Percentiles rank a stretch among this genome's conserved stretches.
phyloP scores from a whole-genome alignment of 2,797 vertebrate genomes.

The Adelosebastes latens region DNA sequence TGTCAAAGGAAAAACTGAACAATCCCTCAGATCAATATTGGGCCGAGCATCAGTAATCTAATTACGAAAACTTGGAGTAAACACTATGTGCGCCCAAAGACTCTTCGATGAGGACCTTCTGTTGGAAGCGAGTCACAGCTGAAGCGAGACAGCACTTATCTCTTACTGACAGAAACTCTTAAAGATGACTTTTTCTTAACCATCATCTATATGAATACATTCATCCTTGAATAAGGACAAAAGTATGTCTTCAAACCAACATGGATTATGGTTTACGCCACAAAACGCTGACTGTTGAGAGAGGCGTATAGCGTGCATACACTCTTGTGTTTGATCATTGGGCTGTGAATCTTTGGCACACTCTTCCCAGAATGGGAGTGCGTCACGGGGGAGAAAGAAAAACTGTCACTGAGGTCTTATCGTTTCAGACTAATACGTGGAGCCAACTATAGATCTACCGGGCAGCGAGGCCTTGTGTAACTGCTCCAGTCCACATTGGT shows the following conservation, averaged over 20 bases:
- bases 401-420: constrained; percentile 32
- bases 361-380: constrained; percentile 63
- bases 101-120: neutral
- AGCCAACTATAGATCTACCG: constrained; percentile 18
- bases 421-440: constrained; percentile 15
- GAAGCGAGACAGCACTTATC: neutral
- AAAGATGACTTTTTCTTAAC: constrained; percentile 14
- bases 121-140: neutral
- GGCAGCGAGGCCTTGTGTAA: constrained; percentile 32
- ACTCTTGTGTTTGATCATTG: constrained; percentile 53
- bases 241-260: constrained; percentile 26
- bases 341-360: constrained; percentile 40
- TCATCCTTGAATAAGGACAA: neutral
- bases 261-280: constrained; percentile 37
- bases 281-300: constrained; percentile 25
- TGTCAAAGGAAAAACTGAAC: neutral
- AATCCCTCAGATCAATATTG: neutral
- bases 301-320: neutral
- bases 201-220: constrained; percentile 7
- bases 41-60: neutral
- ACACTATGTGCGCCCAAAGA: neutral
- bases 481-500: constrained; percentile 41
- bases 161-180: neutral
- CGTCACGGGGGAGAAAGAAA: constrained; percentile 45
- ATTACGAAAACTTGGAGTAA: neutral